Conservation (phyloP, 2,888 invertebrate species). For the Temnothorax ravouxi region DNA sequence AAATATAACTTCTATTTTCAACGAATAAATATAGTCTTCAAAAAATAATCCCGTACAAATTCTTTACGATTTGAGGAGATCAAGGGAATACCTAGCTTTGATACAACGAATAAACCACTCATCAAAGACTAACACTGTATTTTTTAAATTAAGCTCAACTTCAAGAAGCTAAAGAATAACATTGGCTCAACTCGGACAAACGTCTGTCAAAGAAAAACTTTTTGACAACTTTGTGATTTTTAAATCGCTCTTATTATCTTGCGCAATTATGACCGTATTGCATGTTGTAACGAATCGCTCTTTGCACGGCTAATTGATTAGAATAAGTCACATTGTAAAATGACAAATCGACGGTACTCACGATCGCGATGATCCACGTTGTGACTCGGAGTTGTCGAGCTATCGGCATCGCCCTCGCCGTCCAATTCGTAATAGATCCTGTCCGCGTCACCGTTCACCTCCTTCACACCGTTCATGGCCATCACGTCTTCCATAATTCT, state of each 20-base stretch:
- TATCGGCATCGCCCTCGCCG: conserved; percentile 84
- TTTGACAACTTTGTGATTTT: not conserved
- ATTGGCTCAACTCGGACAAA: not conserved
- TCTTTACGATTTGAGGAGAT: not conserved
- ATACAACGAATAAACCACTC: not conserved
- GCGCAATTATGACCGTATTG: not conserved
- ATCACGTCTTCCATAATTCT: conserved; percentile 80
- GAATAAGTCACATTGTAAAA: not conserved
- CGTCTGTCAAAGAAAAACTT: not conserved
- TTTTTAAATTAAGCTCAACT: not conserved
- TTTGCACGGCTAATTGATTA: not conserved
- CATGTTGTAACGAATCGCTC: not conserved
- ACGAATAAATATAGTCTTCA: not conserved
- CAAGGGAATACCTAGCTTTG: not conserved
- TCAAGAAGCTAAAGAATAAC: not conserved
- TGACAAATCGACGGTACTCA: conserved; percentile 75
- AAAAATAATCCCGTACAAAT: not conserved
- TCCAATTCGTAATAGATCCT: conserved; percentile 79
- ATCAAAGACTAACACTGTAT: not conserved
- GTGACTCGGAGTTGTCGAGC: conserved; percentile 81
- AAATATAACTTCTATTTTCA: not conserved
- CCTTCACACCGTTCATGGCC: conserved; percentile 77
- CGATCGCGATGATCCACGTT: conserved; percentile 80
- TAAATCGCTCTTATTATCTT: not conserved
- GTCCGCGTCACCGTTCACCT: conserved; percentile 73